These are phyloP conservation scores for Ploceus nigricollis DNA, from an alignment of 2,113 vertebrate species.

Conservation along the genomic window DNA sequence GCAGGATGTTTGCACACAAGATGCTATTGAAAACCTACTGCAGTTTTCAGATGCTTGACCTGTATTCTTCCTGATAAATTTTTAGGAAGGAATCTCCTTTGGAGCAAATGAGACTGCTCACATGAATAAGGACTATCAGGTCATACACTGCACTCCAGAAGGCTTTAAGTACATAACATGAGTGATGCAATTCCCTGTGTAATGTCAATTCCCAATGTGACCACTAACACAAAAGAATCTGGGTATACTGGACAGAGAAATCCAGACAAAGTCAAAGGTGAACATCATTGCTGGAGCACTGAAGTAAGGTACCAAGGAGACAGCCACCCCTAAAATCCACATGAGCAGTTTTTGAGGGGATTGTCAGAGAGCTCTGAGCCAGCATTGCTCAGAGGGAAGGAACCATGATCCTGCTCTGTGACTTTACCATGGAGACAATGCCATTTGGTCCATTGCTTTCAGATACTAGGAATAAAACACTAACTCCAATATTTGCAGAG, in stretches of 20 bases:
- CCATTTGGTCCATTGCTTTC: not conserved
- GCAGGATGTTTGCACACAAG: not conserved
- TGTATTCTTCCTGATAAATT: not conserved
- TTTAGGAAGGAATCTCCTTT: not conserved
- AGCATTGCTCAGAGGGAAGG: not conserved
- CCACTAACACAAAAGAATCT: not conserved
- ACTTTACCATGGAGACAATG: not conserved
- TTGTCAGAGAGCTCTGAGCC: not conserved
- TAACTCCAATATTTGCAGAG: not conserved
- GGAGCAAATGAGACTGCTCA: not conserved
- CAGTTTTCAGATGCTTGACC: not conserved
- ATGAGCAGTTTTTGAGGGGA: not conserved
- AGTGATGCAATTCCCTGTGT: not conserved
- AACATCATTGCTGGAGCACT: not conserved
- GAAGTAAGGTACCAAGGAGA: not conserved
- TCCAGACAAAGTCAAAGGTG: not conserved
- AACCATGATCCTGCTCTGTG: not conserved
- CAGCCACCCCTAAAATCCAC: not conserved
- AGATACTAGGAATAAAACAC: not conserved
- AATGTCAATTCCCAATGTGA: not conserved
- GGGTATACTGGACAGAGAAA: not conserved
- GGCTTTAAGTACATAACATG: not conserved
- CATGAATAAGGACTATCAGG: not conserved
- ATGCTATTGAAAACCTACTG: not conserved
- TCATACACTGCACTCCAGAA: not conserved